Evolutionary conservation across 2,113 vertebrate species (phyloP), one percentile per base, ranked within the genome.

Genomic region (Leptosomus discolor): DNA sequence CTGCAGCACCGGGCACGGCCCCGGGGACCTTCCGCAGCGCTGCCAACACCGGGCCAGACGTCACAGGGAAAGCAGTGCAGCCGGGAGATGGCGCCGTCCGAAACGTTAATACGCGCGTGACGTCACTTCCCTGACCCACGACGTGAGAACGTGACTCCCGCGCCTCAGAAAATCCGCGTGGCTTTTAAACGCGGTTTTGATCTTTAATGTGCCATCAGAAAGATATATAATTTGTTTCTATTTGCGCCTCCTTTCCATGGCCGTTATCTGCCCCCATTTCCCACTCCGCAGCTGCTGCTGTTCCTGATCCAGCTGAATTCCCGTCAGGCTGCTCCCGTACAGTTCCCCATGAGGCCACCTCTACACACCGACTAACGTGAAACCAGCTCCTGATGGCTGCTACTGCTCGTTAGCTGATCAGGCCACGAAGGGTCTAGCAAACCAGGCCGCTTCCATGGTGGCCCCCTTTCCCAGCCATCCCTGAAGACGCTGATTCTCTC

Each of bases 41-140:
- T 21, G 24, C 18, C 43, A 22, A 10, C 12, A 5, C 30, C 34
- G 39, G 36, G 12, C 4, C 7, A 9, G 36, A 13, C 5, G 8
- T 2, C 4, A 12, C 71, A 32, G 8, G 4, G 13, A 17, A 27
- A 16, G 29, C 57, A 3, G 26, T 53, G 22, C 56, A 15, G 81
- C 60, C n/a, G 15, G 29, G 8, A 43, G 73, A 41, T 58, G 67
- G 73, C 20, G 36, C 61, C 63, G 54, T 21, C 32, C 21, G 7
- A 50, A 39, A 7, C 7, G 22, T 3, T 23, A 11, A 5, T 22
- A 1, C 6, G 0, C 3, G 3, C 0, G 0, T 15, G 39, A 41
- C 1, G 8, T 32, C 34, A 36, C n/a, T 39, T 34, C 17, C 61
- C 17, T 6, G 23, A 6, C 10, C 12, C 4, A 0, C 34, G 30